These are phyloP conservation scores for Leptosomus discolor DNA, from an alignment of 2,113 vertebrate species.

Conservation along the genomic window DNA sequence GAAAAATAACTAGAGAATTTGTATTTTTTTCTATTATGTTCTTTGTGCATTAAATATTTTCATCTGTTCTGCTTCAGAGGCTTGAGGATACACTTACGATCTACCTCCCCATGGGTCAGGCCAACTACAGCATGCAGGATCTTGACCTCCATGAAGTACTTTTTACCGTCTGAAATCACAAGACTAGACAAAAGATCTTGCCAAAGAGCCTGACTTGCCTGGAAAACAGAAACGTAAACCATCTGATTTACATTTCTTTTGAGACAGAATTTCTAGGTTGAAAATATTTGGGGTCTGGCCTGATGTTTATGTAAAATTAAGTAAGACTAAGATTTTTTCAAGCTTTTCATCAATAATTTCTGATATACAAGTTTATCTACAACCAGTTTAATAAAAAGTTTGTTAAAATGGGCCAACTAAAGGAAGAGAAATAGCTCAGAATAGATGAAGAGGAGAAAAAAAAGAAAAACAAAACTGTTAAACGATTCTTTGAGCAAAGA, in stretches of 20 bases:
- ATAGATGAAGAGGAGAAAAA: not conserved
- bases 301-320: not conserved
- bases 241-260: not conserved
- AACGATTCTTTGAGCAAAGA: not conserved
- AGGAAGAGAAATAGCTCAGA: not conserved
- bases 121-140: not conserved
- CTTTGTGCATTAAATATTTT: not conserved
- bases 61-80: not conserved
- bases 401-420: not conserved
- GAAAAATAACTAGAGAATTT: not conserved
- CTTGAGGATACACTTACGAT: not conserved
- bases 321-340: not conserved
- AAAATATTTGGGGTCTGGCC: not conserved
- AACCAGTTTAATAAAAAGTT: not conserved
- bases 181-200: not conserved
- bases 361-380: not conserved
- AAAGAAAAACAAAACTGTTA: not conserved
- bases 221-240: not conserved
- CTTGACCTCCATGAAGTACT: not conserved
- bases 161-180: not conserved
- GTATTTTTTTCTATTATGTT: not conserved
- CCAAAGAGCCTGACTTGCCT: not conserved
- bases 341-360: not conserved
- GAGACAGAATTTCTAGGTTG: not conserved
- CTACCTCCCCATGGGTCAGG: accelerated